Evolutionary conservation across 2,797 vertebrate species (phyloP).

Genomic region (Sternarchorhynchus goeldii): DNA sequence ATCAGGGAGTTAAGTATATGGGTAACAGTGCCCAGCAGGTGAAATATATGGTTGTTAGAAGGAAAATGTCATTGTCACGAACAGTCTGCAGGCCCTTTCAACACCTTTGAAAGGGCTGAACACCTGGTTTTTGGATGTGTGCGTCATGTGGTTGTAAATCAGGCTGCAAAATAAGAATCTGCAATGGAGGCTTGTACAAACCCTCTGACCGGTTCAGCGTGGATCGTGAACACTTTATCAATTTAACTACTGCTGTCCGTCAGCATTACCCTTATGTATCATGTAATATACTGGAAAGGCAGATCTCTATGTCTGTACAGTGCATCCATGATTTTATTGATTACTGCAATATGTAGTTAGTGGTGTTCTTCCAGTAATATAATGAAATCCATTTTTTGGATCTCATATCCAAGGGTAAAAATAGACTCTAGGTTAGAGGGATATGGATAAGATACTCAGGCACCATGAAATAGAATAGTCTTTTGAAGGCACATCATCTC

Average conservation of each 20-base stretch:
- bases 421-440: slow-evolving; percentile 23
- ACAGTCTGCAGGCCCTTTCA: too few relatives aligned
- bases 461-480: slow-evolving; percentile 1
- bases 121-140: not conserved
- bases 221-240: slow-evolving; percentile 22
- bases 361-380: not conserved
- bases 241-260: slow-evolving; percentile 24
- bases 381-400: slow-evolving; percentile 30
- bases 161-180: not conserved
- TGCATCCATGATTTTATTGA: slow-evolving; percentile 25
- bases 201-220: not conserved
- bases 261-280: slow-evolving; percentile 22
- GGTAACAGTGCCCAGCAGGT: not conserved
- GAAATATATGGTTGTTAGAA: not conserved
- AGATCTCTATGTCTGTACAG: slow-evolving; percentile 5
- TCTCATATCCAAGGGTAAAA: slow-evolving; percentile 11
- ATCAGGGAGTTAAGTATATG: too few relatives aligned
- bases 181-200: not conserved
- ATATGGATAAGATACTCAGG: slow-evolving; percentile 9
- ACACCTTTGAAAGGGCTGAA: too few relatives aligned
- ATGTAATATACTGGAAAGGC: slow-evolving; percentile 10
- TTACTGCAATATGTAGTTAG: slow-evolving; percentile 14
- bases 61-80: not conserved
- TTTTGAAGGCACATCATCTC: slow-evolving; percentile 22
- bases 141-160: not conserved